These are phyloP conservation scores for Setipinna tenuifilis DNA, from an alignment of 2,797 vertebrate genomes.

Conservation along the genomic window DNA sequence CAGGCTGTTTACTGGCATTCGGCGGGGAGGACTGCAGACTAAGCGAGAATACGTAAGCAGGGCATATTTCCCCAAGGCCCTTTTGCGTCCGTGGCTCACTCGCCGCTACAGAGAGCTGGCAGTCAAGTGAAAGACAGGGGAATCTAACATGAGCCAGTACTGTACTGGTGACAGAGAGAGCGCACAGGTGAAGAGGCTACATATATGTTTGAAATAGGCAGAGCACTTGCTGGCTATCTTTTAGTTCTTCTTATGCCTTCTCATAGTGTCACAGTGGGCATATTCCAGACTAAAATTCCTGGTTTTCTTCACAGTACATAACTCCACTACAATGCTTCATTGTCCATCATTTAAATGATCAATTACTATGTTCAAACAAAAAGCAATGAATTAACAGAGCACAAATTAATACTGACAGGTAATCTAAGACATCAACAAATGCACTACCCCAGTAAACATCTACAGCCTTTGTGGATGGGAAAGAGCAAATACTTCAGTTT, in stretches of 20 bases:
- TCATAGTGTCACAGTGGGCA: not conserved
- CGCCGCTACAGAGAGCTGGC: constrained; percentile 49
- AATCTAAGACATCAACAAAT: constrained; percentile 16
- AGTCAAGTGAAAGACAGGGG: not conserved
- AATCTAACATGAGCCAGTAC: constrained; percentile 6
- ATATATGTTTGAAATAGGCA: not conserved
- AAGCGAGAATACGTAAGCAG: constrained; percentile 46
- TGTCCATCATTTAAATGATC: not conserved
- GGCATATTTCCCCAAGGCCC: constrained; percentile 55
- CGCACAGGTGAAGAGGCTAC: not conserved
- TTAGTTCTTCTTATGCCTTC: not conserved
- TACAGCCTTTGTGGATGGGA: not conserved
- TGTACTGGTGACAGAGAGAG: not conserved
- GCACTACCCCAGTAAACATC: not conserved
- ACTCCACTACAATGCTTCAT: not conserved
- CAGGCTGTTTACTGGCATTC: constrained; percentile 38
- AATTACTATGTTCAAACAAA: constrained; percentile 20
- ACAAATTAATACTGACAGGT: constrained; percentile 26
- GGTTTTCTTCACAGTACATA: constrained; percentile 40
- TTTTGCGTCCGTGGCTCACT: constrained; percentile 45
- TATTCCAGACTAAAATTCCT: not conserved
- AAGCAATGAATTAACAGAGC: constrained; percentile 28
- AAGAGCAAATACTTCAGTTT: constrained; percentile 17
- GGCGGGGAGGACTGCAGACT: constrained; percentile 44
- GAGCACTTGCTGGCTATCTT: not conserved